A percentile compares a stretch with the other conserved stretches of the same genome.
phyloP scores from a whole-genome alignment of 2,888 invertebrate genomes.

The Pycnomerus fuliginosus region DNA sequence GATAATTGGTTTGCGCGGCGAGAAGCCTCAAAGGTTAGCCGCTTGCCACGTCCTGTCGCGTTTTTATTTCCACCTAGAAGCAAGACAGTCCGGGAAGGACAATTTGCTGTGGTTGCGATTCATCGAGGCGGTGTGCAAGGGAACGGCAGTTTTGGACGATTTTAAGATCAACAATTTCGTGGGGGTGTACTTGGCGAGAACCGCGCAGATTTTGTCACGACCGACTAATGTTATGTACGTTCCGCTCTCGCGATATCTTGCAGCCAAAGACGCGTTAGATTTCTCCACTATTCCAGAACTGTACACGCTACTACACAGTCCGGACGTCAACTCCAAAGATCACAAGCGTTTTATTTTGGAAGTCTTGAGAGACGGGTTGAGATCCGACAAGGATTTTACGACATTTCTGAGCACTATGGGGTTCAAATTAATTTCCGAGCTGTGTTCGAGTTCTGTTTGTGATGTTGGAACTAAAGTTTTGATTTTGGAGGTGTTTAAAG shows the following conservation, averaged over 20 bases:
- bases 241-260: constrained; percentile 57
- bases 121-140: constrained; percentile 66
- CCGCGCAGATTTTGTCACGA: constrained; percentile 69
- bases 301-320: constrained; percentile 78
- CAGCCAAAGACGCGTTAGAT: constrained; percentile 69
- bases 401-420: constrained; percentile 72
- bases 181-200: constrained; percentile 70
- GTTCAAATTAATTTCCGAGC: constrained; percentile 75
- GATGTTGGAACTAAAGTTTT: constrained; percentile 63
- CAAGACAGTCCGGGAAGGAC: constrained; percentile 63
- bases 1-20: constrained; percentile 69
- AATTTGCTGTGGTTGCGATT: constrained; percentile 67
- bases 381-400: constrained; percentile 71
- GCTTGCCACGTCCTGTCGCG: constrained; percentile 74
- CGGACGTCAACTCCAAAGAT: constrained; percentile 66
- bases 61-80: constrained; percentile 74
- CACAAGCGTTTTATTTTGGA: constrained; percentile 77
- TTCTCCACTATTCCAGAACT: constrained; percentile 84
- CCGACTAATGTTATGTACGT: constrained; percentile 76
- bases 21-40: constrained; percentile 64
- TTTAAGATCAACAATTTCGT: constrained; percentile 50
- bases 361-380: constrained; percentile 73
- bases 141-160: constrained; percentile 46
- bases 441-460: constrained; percentile 64
- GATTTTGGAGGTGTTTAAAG: constrained; percentile 65